Evolutionary conservation across 2,797 vertebrate genomes (phyloP), one percentile per base, ranked within the genome.

Genomic region (Rhinella marina): DNA sequence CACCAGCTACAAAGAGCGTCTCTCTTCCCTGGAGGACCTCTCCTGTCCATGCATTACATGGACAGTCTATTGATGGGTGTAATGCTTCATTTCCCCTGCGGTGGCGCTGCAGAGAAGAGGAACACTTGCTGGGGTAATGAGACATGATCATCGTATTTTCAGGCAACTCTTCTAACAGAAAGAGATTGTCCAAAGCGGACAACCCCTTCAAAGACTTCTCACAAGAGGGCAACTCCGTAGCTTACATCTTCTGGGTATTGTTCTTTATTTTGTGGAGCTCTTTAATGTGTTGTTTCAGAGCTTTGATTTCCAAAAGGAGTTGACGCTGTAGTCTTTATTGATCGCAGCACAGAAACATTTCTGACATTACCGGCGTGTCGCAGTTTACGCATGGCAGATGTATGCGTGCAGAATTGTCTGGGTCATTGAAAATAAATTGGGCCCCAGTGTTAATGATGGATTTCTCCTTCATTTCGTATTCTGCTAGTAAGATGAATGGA

Each of bases 401-500:
- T 70, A 70, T 82, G 81, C 56, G 64, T 13, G 64, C 56, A 57
- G 19, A 73, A 84, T 66, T 14, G 82, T 70, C 41, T 41, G 54
- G 78, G 66, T 73, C 82, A 84, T 23, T 57, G 57, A 57, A 56
- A 59, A 73, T 84, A 64, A 62, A 54, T 62, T 41, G 50, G 81
- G 64, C 73, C 52, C 29, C 25, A 1, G 12, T 77, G 56, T 85
- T 76, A 61, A 85, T 76, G 57, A 62, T 76, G 29, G 54, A 41
- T 27, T 86, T 75, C 68, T 23, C 32, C 48, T 64, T 87, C 54
- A 82, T 81, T 54, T 52, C 23, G 57, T 23, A 73, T 87, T 52
- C 73, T 82, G 86, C 61, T 72, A 73, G 70, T 87, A 61, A 76
- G 80, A 82, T 82, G 70, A 82, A 61, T 82, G 80, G n/a, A 8